phyloP scores from a whole-genome alignment of 2,113 vertebrate species.

The Pedetes capensis region DNA sequence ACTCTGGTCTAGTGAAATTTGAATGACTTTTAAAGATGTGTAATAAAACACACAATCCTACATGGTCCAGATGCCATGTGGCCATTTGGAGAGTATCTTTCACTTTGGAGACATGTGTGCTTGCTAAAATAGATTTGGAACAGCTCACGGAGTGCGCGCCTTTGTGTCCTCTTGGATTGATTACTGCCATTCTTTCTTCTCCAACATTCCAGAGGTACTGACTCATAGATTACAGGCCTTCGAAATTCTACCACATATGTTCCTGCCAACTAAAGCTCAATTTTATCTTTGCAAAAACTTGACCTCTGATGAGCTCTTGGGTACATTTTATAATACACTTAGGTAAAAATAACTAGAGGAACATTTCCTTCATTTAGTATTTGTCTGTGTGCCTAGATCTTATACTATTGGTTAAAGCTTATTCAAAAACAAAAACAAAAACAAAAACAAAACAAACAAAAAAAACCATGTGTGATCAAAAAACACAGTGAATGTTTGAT shows the following conservation, averaged over 20 bases:
- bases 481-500: no score
- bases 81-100: slow-evolving; percentile 61
- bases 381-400: slow-evolving; percentile 38
- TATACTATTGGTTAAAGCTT: not conserved
- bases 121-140: slow-evolving; percentile 82
- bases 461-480: no score
- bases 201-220: slow-evolving; percentile 81
- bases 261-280: slow-evolving; percentile 70
- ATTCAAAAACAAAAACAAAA: no score
- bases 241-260: slow-evolving; percentile 50
- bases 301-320: slow-evolving; percentile 55
- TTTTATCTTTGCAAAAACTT: slow-evolving; percentile 69
- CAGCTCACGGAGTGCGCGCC: slow-evolving; percentile 63
- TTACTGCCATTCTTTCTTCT: slow-evolving; percentile 75
- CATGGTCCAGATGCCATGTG: slow-evolving; percentile 54
- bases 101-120: slow-evolving; percentile 69
- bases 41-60: not conserved
- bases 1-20: not conserved
- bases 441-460: no score
- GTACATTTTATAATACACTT: slow-evolving; percentile 50
- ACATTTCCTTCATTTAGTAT: not conserved
- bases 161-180: slow-evolving; percentile 71
- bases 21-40: slow-evolving; percentile 46
- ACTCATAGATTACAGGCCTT: slow-evolving; percentile 81
- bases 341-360: slow-evolving; percentile 60